phyloP scores from a whole-genome alignment of 2,888 invertebrate genomes.

The Lydus trimaculatus region DNA sequence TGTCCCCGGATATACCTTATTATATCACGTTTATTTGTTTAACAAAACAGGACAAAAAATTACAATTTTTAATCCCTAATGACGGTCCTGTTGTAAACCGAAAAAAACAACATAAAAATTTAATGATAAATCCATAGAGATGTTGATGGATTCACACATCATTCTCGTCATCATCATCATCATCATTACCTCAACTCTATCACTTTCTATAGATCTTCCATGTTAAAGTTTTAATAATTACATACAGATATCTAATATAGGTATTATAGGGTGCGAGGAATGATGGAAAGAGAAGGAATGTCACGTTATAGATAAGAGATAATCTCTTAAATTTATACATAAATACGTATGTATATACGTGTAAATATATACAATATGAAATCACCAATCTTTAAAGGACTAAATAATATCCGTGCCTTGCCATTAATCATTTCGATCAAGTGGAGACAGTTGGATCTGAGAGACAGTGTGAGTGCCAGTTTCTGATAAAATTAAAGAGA shows the following conservation, averaged over 20 bases:
- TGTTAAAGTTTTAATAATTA: slow-evolving; percentile 15
- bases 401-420: slow-evolving; percentile 52
- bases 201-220: not conserved
- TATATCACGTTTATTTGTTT: slow-evolving; percentile 31
- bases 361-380: slow-evolving; percentile 43
- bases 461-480: slow-evolving; percentile 45
- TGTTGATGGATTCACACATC: not conserved
- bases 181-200: not conserved
- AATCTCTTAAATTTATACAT: slow-evolving; percentile 17
- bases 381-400: slow-evolving; percentile 42
- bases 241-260: not conserved
- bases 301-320: slow-evolving; percentile 19
- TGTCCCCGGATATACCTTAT: slow-evolving; percentile 38
- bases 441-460: slow-evolving; percentile 47
- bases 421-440: slow-evolving; percentile 56
- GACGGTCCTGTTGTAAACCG: not conserved
- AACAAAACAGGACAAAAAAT: slow-evolving; percentile 12
- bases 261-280: not conserved
- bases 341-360: slow-evolving; percentile 35
- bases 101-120: not conserved
- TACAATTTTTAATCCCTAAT: not conserved
- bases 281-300: slow-evolving; percentile 17
- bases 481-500: slow-evolving; percentile 45
- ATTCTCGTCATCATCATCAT: not conserved
- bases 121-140: slow-evolving; percentile 4